Percentiles rank a stretch among this genome's conserved stretches.
phyloP scores from a whole-genome alignment of 2,113 vertebrate genomes.

The Gnathonemus longibarbis region DNA sequence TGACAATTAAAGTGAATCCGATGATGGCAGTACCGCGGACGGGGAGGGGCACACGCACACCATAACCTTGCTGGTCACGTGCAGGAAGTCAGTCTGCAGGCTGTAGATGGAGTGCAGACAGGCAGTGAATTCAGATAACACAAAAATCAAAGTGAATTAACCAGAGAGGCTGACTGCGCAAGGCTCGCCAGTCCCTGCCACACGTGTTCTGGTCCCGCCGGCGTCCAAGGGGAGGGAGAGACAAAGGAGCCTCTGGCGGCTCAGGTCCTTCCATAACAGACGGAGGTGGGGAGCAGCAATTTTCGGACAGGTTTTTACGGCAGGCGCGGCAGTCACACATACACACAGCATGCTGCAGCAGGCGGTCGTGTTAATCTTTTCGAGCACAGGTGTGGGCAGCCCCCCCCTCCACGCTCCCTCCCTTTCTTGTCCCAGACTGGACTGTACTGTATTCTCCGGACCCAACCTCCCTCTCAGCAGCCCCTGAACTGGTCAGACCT shows the following conservation, averaged over 20 bases:
- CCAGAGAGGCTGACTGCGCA: conserved; percentile 23
- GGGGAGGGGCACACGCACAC: neutral
- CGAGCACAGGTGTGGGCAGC: neutral
- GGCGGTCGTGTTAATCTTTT: conserved; percentile 22
- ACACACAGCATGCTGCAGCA: conserved; percentile 17
- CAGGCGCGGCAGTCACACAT: neutral
- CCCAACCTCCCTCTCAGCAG: conserved; percentile 23
- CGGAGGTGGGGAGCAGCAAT: neutral
- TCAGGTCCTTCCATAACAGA: neutral
- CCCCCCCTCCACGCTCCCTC: neutral
- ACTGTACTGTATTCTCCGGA: neutral
- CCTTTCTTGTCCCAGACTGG: conserved; percentile 23
- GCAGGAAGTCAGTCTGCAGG: neutral
- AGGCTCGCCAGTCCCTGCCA: neutral
- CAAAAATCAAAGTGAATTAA: conserved; percentile 3
- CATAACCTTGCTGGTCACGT: neutral
- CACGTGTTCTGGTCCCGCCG: neutral
- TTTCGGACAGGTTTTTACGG: neutral
- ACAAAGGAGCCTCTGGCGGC: neutral
- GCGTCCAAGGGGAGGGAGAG: neutral
- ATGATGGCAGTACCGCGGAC: neutral
- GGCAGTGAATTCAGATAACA: neutral
- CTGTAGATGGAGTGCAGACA: neutral
- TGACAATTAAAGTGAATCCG: neutral
- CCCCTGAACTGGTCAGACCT: conserved; percentile 25